These are phyloP conservation scores for Oncorhynchus gorbuscha DNA, from an alignment of 2,113 vertebrate genomes.

Conservation along the genomic window DNA sequence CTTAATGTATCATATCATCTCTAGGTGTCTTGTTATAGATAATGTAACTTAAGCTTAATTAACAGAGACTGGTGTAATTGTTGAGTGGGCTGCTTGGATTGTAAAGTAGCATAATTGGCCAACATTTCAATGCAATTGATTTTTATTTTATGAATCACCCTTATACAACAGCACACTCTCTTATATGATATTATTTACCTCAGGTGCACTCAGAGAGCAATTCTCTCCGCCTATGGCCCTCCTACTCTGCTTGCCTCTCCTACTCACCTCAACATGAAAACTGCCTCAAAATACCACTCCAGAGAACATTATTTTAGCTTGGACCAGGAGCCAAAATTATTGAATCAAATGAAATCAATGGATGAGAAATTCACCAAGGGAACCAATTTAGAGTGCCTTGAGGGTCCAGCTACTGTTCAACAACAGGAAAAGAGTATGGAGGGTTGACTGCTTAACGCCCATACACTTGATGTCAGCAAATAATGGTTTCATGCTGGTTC, in stretches of 20 bases:
- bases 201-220: not conserved
- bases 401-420: constrained; percentile 3
- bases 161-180: not conserved
- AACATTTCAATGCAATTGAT: too few species aligned
- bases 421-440: not conserved
- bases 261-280: not conserved
- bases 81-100: too few species aligned
- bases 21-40: too few species aligned
- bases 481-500: not conserved
- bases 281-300: not conserved
- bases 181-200: not conserved
- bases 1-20: too few species aligned
- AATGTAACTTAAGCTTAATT: too few species aligned
- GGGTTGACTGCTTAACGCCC: constrained; percentile 14
- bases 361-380: constrained; percentile 2
- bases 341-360: not conserved
- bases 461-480: not conserved
- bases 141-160: too few species aligned
- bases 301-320: not conserved
- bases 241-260: not conserved
- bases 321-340: not conserved
- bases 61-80: too few species aligned
- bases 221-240: not conserved
- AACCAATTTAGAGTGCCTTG: constrained; percentile 6
- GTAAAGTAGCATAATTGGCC: too few species aligned